Evolutionary conservation across 1,140 invertebrate species (phyloP).

Genomic region (Drosophila lacteicornis): DNA sequence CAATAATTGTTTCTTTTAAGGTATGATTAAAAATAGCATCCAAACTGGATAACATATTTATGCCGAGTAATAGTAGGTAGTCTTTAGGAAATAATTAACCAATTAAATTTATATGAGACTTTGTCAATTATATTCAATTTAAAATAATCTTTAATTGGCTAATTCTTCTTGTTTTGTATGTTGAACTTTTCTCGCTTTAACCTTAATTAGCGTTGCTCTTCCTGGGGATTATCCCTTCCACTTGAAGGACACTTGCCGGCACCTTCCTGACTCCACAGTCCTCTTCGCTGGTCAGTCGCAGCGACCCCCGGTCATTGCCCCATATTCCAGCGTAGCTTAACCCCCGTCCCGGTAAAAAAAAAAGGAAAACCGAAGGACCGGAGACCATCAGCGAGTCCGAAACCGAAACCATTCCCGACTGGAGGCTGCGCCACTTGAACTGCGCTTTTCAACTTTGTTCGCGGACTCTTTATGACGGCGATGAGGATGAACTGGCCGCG

Average conservation of each 20-base stretch:
- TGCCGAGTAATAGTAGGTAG: too few relatives aligned
- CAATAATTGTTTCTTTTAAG: too few relatives aligned
- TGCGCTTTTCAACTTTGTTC: slow-evolving; percentile 58
- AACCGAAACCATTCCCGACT: slow-evolving; percentile 45
- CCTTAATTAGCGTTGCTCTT: slow-evolving; percentile 17
- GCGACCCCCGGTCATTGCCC: slow-evolving; percentile 50
- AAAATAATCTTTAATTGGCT: too few relatives aligned
- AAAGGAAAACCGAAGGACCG: slow-evolving; percentile 7
- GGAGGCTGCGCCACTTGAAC: slow-evolving; percentile 50
- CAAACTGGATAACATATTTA: too few relatives aligned
- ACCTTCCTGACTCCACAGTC: slow-evolving; percentile 8
- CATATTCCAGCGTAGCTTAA: slow-evolving; percentile 21
- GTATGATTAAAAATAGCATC: too few relatives aligned
- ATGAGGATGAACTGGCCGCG: slow-evolving; percentile 33
- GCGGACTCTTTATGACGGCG: slow-evolving; percentile 42
- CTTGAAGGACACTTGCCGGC: slow-evolving; percentile 29
- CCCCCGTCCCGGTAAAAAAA: background rate
- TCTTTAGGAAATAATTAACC: too few relatives aligned
- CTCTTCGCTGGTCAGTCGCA: slow-evolving; percentile 11
- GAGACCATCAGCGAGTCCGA: slow-evolving; percentile 25
- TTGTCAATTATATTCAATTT: too few relatives aligned
- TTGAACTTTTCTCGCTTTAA: background rate
- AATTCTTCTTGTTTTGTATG: too few relatives aligned
- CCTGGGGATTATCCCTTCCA: slow-evolving; percentile 13
- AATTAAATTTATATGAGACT: too few relatives aligned